Evolutionary conservation across 2,113 vertebrate species (phyloP).

Genomic region (Phaethon lepturus): DNA sequence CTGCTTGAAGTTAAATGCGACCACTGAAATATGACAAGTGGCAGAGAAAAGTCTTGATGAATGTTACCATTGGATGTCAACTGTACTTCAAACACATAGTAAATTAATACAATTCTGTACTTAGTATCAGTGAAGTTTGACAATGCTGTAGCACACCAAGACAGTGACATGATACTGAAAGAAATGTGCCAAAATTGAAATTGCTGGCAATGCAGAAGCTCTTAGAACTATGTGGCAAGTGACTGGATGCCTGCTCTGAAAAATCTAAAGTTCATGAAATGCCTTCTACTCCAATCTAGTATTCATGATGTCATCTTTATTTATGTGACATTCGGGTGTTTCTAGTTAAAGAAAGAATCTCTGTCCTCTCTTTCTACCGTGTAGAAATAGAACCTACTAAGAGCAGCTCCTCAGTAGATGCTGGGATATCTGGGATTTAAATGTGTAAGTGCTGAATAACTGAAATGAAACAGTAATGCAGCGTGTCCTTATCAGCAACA

Average conservation of each 20-base stretch:
- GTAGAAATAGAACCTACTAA: not conserved
- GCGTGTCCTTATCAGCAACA: not conserved
- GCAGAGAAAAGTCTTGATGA: not conserved
- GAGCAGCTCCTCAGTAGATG: not conserved
- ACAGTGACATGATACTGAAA: not conserved
- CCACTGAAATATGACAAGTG: constrained; percentile 12
- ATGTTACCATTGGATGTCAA: not conserved
- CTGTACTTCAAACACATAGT: not conserved
- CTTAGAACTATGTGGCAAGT: not conserved
- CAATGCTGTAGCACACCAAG: not conserved
- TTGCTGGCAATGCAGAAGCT: not conserved
- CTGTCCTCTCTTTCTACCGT: not conserved
- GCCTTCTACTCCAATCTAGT: not conserved
- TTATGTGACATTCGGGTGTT: not conserved
- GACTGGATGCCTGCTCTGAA: not conserved
- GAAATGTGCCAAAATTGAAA: not conserved
- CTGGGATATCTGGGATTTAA: not conserved
- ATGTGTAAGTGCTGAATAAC: not conserved
- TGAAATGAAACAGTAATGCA: not conserved
- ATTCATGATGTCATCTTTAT: not conserved
- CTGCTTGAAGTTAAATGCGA: not conserved
- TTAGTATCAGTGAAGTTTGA: not conserved
- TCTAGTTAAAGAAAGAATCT: not conserved
- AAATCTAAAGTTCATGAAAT: not conserved
- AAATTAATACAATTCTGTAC: not conserved